Evolutionary conservation across 2,888 invertebrate species (phyloP), one percentile per base, ranked within the genome.

Genomic region (Thysanoteuthis rhombus): DNA sequence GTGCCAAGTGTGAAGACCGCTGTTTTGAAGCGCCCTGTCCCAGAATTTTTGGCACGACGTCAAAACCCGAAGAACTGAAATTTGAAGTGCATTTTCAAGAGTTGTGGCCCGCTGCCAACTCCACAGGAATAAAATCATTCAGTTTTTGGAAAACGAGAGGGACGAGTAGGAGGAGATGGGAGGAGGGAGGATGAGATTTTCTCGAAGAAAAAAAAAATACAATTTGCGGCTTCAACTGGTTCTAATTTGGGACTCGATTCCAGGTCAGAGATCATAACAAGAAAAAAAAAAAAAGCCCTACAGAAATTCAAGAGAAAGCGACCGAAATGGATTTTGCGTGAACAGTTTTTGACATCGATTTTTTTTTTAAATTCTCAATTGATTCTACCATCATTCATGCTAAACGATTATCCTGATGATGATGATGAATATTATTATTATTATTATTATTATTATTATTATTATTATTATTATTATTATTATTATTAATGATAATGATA

Each of bases 11-110:
- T 36, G 36, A 75, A 75, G 75, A 75, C 75, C 75, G 75, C 75
- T 75, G 75, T 75, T 36, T 75, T 75, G n/a, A 75, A 75, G n/a
- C 75, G 75, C 75, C 75, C 75, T 75, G 75, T 75, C 75, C 75
- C 75, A 75, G 75, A 75, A 75, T n/a, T 75, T n/a, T 75, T 75
- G 75, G 75, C 75, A 75, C 75, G 75, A 36, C n/a, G 75, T 75
- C 75, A 75, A 75, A 75, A 75, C 36, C 75, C 75, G n/a, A 75
- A 75, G 75, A 75, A 75, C 75, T 75, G 75, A 75, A 75, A 75
- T 75, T 75, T 75, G 75, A 75, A 75, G 75, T 75, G 75, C 75
- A 75, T 75, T 75, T 75, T 75, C 75, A n/a, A 75, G 75, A 75
- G 75, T 75, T 75, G n/a, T 75, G 75, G 75, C n/a, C 75, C 1